These are phyloP conservation scores for Archivesica marissinica DNA, from an alignment of 1,140 invertebrate species.

Conservation along the genomic window DNA sequence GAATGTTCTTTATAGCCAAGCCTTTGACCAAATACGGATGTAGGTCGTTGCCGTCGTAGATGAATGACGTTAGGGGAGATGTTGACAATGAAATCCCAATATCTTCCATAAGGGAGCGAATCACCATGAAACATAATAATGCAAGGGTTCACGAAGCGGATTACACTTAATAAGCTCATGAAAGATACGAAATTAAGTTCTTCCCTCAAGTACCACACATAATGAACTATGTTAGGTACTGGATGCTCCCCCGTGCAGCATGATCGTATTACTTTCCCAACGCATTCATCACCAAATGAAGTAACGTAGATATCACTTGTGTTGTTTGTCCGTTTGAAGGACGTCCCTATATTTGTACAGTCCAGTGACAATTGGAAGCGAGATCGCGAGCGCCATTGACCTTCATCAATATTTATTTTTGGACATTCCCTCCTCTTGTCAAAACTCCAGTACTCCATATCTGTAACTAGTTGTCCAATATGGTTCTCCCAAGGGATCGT, in stretches of 20 bases:
- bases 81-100: conserved; percentile 18
- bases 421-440: not conserved
- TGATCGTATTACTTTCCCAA: not conserved
- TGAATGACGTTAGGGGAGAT: conserved; percentile 39
- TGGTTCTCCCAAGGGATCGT: not conserved
- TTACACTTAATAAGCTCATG: conserved; percentile 50
- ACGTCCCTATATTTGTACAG: not conserved
- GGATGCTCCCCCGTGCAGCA: not conserved
- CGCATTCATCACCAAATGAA: not conserved
- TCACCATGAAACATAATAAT: conserved; percentile 41
- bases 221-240: conserved; percentile 47
- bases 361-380: not conserved
- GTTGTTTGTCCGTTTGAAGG: not conserved
- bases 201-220: conserved; percentile 5
- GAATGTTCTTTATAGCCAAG: not conserved
- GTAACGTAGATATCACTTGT: not conserved
- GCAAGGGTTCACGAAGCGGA: conserved; percentile 26
- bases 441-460: not conserved
- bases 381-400: not conserved
- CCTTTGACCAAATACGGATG: not conserved
- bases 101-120: not conserved
- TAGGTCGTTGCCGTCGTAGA: not conserved
- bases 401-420: not conserved
- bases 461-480: not conserved
- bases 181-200: conserved; percentile 23